These are phyloP conservation scores for Lasioglossum baleicum DNA, from an alignment of 1,140 invertebrate species.

Conservation along the genomic window DNA sequence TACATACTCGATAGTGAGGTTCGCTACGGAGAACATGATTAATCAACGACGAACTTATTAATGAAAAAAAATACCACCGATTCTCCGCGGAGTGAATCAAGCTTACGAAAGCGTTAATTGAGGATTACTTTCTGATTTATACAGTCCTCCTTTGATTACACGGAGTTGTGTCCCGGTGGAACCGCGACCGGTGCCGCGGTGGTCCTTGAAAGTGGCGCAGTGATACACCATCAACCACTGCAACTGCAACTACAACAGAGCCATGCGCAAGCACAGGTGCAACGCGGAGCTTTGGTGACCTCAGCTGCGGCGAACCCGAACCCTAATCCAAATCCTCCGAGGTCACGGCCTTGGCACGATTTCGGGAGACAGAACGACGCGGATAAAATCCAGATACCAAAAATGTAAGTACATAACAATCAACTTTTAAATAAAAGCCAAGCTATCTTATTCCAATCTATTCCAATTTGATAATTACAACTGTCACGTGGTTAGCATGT, in stretches of 20 bases:
- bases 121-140: neutral
- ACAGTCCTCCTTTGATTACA: slow-evolving; percentile 91
- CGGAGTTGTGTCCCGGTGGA: slow-evolving; percentile 88
- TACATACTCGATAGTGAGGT: too few relatives aligned
- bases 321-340: slow-evolving; percentile 83
- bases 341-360: slow-evolving; percentile 93
- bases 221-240: slow-evolving; percentile 77
- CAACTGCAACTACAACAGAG: slow-evolving; percentile 75
- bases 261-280: slow-evolving; percentile 73
- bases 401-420: slow-evolving; percentile 89
- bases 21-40: too few relatives aligned
- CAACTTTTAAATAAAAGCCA: too few relatives aligned
- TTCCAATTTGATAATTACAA: too few relatives aligned
- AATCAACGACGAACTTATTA: too few relatives aligned
- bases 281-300: slow-evolving; percentile 80
- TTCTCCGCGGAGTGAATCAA: too few relatives aligned
- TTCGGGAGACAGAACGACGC: slow-evolving; percentile 95
- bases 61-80: too few relatives aligned
- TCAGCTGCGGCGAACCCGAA: slow-evolving; percentile 83
- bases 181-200: slow-evolving; percentile 71
- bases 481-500: too few relatives aligned
- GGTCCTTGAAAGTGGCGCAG: slow-evolving; percentile 76
- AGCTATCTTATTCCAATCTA: too few relatives aligned
- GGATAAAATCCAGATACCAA: slow-evolving; percentile 98
- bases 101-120: neutral